Evolutionary conservation across 2,888 invertebrate genomes (phyloP), one percentile per base, ranked within the genome.

Genomic region (Hypena proboscidalis): DNA sequence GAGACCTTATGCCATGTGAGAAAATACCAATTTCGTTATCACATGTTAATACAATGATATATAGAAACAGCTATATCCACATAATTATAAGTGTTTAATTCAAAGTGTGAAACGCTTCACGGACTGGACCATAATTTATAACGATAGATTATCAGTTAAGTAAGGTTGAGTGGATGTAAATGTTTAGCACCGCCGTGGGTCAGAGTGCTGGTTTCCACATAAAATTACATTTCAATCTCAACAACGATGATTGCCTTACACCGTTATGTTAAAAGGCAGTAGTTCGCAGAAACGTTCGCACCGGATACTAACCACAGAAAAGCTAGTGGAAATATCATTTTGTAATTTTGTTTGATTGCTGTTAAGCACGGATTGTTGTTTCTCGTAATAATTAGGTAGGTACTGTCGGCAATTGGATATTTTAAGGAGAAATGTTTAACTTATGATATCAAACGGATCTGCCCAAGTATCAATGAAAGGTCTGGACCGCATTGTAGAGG

Each of bases 161-260:
- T 53, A 43, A 45, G 45, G 46, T 56, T 49, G 49, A 52, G 48
- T 62, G 57, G 62, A 66, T 56, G 65, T 61, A 62, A 73, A 68
- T 70, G 69, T 58, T 67, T 63, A 62, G 57, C 64, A 63, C 50
- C 54, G 67, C 69, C 70, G 60, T 63, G 61, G 75, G 73, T 74
- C 69, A 71, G 53, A 69, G 70, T 66, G 67, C 70, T 73, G 67
- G 69, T 75, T 77, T 75, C 68, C 66, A 72, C 71, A 72, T 74
- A 75, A 78, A 78, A 83, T 82, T 80, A 78, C 74, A 74, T 80
- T 82, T 82, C 80, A 82, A 83, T 83, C 78, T 75, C 58, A 59
- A 69, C 68, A 49, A 57, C 63, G 59, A 66, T 70, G 73, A 79
- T 79, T 72, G 73, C 71, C 50, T 61, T 67, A 67, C 67, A 77